Conservation (phyloP, 2,888 invertebrate species). For the Macrosiphum euphorbiae region DNA sequence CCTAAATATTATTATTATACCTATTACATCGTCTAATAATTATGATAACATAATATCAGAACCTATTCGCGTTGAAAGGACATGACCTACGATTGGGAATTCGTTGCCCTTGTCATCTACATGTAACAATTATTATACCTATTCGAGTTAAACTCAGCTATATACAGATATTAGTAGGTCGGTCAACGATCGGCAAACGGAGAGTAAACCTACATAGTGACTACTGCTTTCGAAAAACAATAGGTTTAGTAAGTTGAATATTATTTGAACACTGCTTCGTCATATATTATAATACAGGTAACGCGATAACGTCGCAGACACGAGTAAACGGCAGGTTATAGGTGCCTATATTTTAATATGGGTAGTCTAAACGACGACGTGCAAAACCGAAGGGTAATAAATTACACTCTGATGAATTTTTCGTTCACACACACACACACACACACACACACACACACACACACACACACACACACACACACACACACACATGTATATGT, state of each 20-base stretch:
- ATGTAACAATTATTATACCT: not conserved
- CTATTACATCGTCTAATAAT: not conserved
- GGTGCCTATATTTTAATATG: not conserved
- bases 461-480: not conserved
- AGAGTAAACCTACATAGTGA: not conserved
- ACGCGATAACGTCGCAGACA: not conserved
- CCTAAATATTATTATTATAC: not conserved
- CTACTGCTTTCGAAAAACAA: not conserved
- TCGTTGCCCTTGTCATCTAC: not conserved
- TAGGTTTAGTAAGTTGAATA: not conserved
- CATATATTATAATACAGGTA: not conserved
- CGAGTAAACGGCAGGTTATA: not conserved
- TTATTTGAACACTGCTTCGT: not conserved
- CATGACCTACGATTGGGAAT: not conserved
- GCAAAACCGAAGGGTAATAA: not conserved
- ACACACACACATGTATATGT: not conserved
- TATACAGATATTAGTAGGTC: not conserved
- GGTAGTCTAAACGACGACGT: not conserved
- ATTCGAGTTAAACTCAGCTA: not conserved
- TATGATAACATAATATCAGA: not conserved
- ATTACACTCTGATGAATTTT: slow-evolving; percentile 22
- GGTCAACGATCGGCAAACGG: not conserved
- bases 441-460: not conserved
- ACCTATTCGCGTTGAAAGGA: not conserved
- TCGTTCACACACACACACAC: not conserved